Evolutionary conservation across 2,113 vertebrate genomes (phyloP), one percentile per base, ranked within the genome.

Genomic region (Centrocercus urophasianus): DNA sequence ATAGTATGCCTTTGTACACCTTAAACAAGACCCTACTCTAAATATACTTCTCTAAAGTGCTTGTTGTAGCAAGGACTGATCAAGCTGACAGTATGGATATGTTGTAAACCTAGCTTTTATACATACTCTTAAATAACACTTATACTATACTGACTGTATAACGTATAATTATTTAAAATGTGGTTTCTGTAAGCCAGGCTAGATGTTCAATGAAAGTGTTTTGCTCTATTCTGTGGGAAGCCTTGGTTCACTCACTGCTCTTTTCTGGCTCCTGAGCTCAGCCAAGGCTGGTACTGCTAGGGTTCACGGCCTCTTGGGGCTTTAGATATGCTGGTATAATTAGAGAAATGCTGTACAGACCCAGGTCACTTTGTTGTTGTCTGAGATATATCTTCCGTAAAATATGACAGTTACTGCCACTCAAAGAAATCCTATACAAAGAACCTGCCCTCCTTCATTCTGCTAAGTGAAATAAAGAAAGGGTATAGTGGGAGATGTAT

Each of bases 131-230:
- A 59, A 21, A 54, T 89, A 70, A 24, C 40, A 30, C 73, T 63
- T 67, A 3, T 32, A 32, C 30, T 70, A 57, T 73, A 69, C 36
- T 45, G 52, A 67, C 40, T 88, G 40, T 21, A 14, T 38, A 52
- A 12, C 24, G 18, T n/a, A 22, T 78, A 65, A 78, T 90, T 38
- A 85, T 71, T 60, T 92, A 83, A 96, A 92, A 77, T 38, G 21
- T 0, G 4, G 42, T 52, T 95, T 90, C 72, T 72, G 4, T 77
- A 66, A 83, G 48, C 25, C 48, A 83, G 63, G 9, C 56, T 66
- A 19, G 25, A 77, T 66, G 61, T 24, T 75, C 89, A 91, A 89
- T 77, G 81, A 87, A 43, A 57, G 42, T 10, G 19, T 79, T 88
- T 67, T 72, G 32, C 47, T 13, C 40, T 75, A n/a, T 76, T 83